Evolutionary conservation across 2,797 vertebrate genomes (phyloP).

Genomic region (Chromis chromis): DNA sequence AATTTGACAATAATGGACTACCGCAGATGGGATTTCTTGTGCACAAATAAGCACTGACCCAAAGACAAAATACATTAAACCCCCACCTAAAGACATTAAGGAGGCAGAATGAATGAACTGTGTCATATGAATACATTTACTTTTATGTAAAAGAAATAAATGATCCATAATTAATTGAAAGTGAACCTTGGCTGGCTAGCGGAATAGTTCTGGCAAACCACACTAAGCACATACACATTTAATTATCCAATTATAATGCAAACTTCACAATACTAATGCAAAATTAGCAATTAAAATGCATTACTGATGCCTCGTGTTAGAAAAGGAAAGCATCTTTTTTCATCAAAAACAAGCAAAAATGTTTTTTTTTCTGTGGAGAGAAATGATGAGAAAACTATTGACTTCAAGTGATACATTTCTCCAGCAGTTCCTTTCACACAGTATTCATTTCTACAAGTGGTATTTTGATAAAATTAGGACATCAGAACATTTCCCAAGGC

Average conservation of each 20-base stretch:
- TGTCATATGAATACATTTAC: background rate
- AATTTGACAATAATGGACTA: conserved; percentile 6
- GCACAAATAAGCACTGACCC: background rate
- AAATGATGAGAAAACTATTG: background rate
- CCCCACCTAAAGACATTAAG: background rate
- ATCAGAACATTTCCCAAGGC: conserved; percentile 33
- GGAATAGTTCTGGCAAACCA: background rate
- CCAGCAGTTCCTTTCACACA: background rate
- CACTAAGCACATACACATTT: background rate
- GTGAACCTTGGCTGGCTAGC: background rate
- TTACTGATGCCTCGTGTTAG: background rate
- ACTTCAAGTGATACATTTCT: background rate
- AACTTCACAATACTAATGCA: background rate
- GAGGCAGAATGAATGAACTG: background rate
- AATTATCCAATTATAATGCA: background rate
- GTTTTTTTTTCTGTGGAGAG: background rate
- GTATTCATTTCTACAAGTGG: conserved; percentile 20
- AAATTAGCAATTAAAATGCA: background rate
- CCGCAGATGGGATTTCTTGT: background rate
- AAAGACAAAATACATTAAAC: background rate
- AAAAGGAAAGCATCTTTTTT: background rate
- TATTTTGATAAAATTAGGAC: conserved; percentile 33
- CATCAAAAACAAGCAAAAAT: background rate
- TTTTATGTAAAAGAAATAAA: conserved; percentile 5
- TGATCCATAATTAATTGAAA: background rate